Evolutionary conservation across 2,797 vertebrate species (phyloP), one percentile per base, ranked within the genome.

Genomic region (Oreortyx pictus): DNA sequence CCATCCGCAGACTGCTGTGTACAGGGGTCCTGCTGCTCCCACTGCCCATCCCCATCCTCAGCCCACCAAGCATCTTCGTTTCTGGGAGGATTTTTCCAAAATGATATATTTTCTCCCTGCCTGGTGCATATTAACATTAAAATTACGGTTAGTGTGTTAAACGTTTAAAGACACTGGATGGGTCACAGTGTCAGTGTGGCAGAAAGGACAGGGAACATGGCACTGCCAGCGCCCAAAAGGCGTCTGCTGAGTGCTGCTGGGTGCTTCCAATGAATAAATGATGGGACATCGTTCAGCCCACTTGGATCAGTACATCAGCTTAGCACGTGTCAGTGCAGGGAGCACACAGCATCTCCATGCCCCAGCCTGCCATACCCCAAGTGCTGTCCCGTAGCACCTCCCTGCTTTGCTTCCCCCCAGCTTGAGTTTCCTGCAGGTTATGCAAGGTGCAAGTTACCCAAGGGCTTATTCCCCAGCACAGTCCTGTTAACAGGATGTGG

Each of bases 251-350:
- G 70, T 18, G 7, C 35, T 88, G 78, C 74, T 1, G 29, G 89
- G 64, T 74, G 79, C 77, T 93, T 96, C 77, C 79, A 80, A 80
- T 95, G 88, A 95, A 95, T 95, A 95, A 96, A 93, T 95, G 86
- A 96, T 89, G 72, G 77, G 79, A 56, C 89, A 71, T 95, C 91
- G 89, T 95, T 94, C 89, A 91, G 94, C 94, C 91, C 92, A 91
- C 92, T 94, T 88, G 96, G 80, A 93, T 96, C 94, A 94, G 91
- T 95, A 93, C 86, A 87, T 91, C 86, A 91, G 86, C 65, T 83
- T 93, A 93, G 95, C 92, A 89, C 68, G 91, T 89, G 90, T 80
- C 90, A 90, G 75, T 90, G 92, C 88, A 84, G 87, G 90, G 94
- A 92, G 50, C 50, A 29, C 1, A 0, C 2, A 2, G 60, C 77